Evolutionary conservation across 2,113 vertebrate species (phyloP).

Genomic region (Microcebus lehilahytsara): DNA sequence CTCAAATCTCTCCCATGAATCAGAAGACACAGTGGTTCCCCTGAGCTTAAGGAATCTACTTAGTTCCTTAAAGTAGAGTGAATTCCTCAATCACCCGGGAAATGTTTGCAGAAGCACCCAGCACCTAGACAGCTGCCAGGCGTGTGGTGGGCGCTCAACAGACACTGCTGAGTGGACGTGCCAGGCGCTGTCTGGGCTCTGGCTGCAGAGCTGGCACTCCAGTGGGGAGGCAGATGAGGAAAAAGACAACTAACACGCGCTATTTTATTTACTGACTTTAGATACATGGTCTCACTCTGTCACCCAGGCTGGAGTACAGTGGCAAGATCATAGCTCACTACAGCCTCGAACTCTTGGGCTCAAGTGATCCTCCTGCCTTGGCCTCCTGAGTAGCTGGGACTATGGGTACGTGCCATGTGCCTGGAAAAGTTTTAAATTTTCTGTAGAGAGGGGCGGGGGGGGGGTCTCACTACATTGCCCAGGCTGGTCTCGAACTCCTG

Average conservation of each 20-base stretch:
- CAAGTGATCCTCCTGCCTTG: too few relatives aligned
- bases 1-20: background rate
- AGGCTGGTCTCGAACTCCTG: too few relatives aligned
- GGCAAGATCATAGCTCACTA: too few relatives aligned
- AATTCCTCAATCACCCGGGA: background rate
- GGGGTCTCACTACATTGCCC: too few relatives aligned
- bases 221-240: background rate
- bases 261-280: background rate
- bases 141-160: rapidly evolving
- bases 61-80: background rate
- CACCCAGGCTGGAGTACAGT: too few relatives aligned
- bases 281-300: too few relatives aligned
- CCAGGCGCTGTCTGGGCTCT: rapidly evolving
- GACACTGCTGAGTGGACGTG: rapidly evolving
- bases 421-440: too few relatives aligned
- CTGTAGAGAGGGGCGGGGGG: too few relatives aligned
- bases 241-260: background rate
- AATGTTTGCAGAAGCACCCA: background rate
- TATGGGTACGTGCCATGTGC: too few relatives aligned
- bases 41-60: background rate
- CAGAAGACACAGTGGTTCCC: background rate
- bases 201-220: background rate
- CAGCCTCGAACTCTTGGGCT: too few relatives aligned
- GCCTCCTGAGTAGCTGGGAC: too few relatives aligned
- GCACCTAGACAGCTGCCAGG: background rate